phyloP scores from a whole-genome alignment of 2,797 vertebrate species.

The Brachyalestes nurse region DNA sequence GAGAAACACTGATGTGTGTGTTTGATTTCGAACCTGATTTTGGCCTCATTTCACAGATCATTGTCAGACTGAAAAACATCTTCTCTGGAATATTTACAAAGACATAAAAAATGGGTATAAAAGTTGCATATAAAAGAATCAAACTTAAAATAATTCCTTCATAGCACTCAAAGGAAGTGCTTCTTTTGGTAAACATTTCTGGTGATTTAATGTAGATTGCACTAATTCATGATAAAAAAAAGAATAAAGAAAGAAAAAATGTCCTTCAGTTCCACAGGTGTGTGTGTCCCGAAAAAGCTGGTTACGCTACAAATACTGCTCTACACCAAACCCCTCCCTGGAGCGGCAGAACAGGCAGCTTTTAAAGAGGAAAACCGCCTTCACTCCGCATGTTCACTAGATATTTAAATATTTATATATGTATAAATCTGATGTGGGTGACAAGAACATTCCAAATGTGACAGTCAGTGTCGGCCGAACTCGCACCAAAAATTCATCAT shows the following conservation, averaged over 20 bases:
- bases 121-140: conserved; percentile 71
- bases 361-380: neutral
- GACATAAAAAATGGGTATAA: conserved; percentile 67
- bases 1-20: neutral
- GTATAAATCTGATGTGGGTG: no score
- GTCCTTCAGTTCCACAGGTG: conserved; percentile 58
- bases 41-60: conserved; percentile 5
- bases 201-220: conserved; percentile 16
- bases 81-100: conserved; percentile 58
- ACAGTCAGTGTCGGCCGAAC: no score
- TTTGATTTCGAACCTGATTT: conserved; percentile 6
- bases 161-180: conserved; percentile 56
- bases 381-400: no score
- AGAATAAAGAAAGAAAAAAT: neutral
- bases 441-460: no score
- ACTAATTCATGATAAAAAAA: neutral
- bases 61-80: neutral
- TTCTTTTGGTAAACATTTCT: conserved; percentile 66
- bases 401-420: no score
- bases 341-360: neutral
- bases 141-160: conserved; percentile 56
- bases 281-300: conserved; percentile 59
- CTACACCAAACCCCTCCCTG: neutral
- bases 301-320: conserved; percentile 2
- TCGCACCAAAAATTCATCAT: no score